Percentiles rank a stretch among this genome's conserved stretches.
These are phyloP conservation scores for Teinopalpus imperialis DNA, from an alignment of 2,888 invertebrate genomes.

Conservation along the genomic window DNA sequence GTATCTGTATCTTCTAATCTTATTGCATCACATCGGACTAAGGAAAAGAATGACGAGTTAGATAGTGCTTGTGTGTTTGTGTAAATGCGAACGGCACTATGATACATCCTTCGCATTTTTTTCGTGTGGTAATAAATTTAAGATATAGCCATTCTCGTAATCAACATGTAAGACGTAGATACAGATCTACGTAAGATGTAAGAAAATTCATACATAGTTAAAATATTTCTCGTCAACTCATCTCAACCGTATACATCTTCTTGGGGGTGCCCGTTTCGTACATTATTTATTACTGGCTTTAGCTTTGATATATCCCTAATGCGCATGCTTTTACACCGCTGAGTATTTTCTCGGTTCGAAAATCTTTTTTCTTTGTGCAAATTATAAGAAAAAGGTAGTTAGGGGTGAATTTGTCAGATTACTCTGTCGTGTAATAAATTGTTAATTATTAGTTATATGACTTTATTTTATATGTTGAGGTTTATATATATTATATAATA, in stretches of 20 bases:
- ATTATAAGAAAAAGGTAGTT: conserved; percentile 3
- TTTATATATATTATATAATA: conserved; percentile 4
- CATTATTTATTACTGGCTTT: conserved; percentile 17
- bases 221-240: conserved; percentile 14
- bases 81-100: no score
- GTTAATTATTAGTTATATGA: no score
- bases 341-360: not conserved
- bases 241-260: conserved; percentile 8
- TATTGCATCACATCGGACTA: no score
- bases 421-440: not conserved
- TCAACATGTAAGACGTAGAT: no score
- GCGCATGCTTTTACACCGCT: conserved; percentile 11
- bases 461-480: not conserved
- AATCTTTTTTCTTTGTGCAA: conserved; percentile 14
- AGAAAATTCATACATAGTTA: no score
- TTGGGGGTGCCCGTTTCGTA: conserved; percentile 16
- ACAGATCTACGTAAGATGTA: no score
- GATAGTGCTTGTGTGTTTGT: no score
- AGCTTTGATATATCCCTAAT: conserved; percentile 18
- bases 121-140: no score
- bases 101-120: no score
- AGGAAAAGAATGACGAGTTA: no score
- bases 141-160: no score
- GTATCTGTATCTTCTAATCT: no score
- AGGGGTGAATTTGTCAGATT: not conserved